phyloP scores from a whole-genome alignment of 2,888 invertebrate species.

The Bugulina stolonifera region DNA sequence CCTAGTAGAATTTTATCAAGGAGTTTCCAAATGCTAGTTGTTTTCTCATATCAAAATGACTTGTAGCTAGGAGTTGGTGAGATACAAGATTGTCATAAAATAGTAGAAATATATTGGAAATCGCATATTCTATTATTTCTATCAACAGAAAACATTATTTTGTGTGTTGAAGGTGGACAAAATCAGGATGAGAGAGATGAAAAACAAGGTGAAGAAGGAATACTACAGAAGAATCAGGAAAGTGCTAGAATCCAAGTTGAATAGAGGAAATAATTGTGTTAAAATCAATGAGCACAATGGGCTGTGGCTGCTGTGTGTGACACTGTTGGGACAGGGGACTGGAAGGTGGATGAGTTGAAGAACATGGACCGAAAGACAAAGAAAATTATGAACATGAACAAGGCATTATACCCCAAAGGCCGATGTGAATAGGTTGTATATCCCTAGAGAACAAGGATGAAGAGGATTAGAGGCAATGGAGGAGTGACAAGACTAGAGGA shows the following conservation, averaged over 20 bases:
- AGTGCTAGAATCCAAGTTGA: not conserved
- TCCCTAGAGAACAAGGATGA: not conserved
- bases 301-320: conserved; percentile 2
- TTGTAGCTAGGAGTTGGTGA: too few species aligned
- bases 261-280: conserved; percentile 17
- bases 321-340: not conserved
- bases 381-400: not conserved
- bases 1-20: too few species aligned
- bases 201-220: too few species aligned
- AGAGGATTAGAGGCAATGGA: not conserved
- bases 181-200: too few species aligned
- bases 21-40: too few species aligned
- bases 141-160: too few species aligned
- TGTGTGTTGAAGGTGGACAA: too few species aligned
- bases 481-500: not conserved
- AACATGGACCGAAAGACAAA: not conserved
- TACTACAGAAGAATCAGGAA: not conserved
- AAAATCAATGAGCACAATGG: conserved; percentile 9
- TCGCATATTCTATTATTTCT: too few species aligned
- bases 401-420: not conserved
- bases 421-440: conserved; percentile 5
- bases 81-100: too few species aligned
- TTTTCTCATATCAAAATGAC: too few species aligned
- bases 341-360: not conserved
- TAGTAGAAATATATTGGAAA: too few species aligned